Evolutionary conservation across 2,888 invertebrate species (phyloP).

Genomic region (Adelphocoris suturalis): DNA sequence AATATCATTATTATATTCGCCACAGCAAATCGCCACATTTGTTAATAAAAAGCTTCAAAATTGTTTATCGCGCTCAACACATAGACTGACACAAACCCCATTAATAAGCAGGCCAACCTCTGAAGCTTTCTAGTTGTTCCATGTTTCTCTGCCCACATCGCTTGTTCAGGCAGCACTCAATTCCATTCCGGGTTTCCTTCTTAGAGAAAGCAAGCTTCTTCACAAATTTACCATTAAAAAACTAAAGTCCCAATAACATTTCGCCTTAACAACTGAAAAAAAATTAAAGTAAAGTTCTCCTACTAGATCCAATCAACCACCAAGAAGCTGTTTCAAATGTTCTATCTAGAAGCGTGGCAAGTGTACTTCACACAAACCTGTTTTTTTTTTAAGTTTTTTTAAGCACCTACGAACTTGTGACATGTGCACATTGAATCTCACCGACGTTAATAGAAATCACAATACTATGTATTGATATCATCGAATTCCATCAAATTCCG

Average conservation of each 20-base stretch:
- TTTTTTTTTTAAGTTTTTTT: conserved; percentile 24
- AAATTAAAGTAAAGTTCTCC: conserved; percentile 12
- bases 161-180: conserved; percentile 16
- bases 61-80: not conserved
- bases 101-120: not conserved
- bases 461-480: not conserved
- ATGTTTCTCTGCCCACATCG: conserved; percentile 11
- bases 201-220: not conserved
- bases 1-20: no score
- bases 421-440: conserved; percentile 34
- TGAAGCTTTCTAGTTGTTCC: not conserved
- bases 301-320: conserved; percentile 55
- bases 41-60: not conserved
- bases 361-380: conserved; percentile 69
- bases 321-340: conserved; percentile 62
- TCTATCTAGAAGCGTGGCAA: conserved; percentile 74
- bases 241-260: not conserved
- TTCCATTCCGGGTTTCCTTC: conserved; percentile 9
- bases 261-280: conserved; percentile 10
- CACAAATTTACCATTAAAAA: not conserved
- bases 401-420: conserved; percentile 44
- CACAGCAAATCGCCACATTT: not conserved
- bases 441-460: not conserved
- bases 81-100: not conserved
- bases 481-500: not conserved